These are phyloP conservation scores for Lysiphlebus fabarum DNA, from an alignment of 1,140 invertebrate genomes.

Conservation along the genomic window DNA sequence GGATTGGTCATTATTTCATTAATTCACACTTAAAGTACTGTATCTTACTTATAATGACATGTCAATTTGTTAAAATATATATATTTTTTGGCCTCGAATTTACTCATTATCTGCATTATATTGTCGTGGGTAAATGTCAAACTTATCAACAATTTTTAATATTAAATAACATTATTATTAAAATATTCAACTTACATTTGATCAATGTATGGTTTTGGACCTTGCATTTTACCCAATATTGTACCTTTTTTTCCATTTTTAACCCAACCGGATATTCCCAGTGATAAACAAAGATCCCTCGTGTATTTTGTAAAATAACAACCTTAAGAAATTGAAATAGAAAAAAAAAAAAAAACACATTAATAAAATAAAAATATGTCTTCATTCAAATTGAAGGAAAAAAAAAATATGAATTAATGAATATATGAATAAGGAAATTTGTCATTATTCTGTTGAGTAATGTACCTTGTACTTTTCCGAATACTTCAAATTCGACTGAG, in stretches of 20 bases:
- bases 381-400: too few relatives aligned
- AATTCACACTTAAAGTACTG: too few relatives aligned
- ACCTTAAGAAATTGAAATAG: slow-evolving; percentile 61
- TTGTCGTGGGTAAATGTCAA: too few relatives aligned
- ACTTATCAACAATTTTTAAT: too few relatives aligned
- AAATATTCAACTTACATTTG: slow-evolving; percentile 71
- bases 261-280: slow-evolving; percentile 82
- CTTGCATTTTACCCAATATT: slow-evolving; percentile 83
- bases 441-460: not conserved
- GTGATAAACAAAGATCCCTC: slow-evolving; percentile 69
- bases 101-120: too few relatives aligned
- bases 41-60: too few relatives aligned
- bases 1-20: too few relatives aligned
- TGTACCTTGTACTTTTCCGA: slow-evolving; percentile 83
- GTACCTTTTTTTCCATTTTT: slow-evolving; percentile 85
- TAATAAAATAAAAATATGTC: not conserved
- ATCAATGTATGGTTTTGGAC: slow-evolving; percentile 71
- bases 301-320: slow-evolving; percentile 85
- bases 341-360: slow-evolving; percentile 3
- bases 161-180: not conserved
- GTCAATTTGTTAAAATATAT: too few relatives aligned
- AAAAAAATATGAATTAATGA: too few relatives aligned
- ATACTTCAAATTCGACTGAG: slow-evolving; percentile 85
- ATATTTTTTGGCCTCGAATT: too few relatives aligned
- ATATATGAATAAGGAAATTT: too few relatives aligned